Conservation (phyloP, 2,113 vertebrate species). For the Heterotis niloticus region DNA sequence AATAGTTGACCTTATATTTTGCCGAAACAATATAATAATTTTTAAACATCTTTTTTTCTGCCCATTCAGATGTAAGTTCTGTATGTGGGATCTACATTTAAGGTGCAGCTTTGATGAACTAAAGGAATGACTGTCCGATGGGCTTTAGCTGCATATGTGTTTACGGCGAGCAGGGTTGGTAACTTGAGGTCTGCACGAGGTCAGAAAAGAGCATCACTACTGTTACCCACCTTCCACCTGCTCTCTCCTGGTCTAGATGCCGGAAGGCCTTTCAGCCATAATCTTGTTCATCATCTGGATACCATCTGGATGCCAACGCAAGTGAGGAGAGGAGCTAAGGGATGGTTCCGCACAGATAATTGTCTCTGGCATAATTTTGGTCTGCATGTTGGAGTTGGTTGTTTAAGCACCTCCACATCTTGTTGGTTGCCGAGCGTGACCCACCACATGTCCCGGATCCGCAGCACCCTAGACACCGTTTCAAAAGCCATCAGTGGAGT, state of each 20-base stretch:
- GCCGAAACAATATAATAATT: too few relatives aligned
- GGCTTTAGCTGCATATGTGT: conserved; percentile 65
- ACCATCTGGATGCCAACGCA: conserved; percentile 46
- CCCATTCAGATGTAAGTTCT: conserved; percentile 31
- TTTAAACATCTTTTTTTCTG: neutral
- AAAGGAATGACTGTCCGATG: conserved; percentile 77
- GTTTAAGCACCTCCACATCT: conserved; percentile 72
- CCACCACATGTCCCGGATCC: conserved; percentile 83
- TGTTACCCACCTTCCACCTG: conserved; percentile 33
- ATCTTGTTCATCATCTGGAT: conserved; percentile 40
- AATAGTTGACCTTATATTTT: neutral
- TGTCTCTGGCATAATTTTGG: conserved; percentile 50
- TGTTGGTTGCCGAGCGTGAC: conserved; percentile 70
- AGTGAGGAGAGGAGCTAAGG: conserved; percentile 53
- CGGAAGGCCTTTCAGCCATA: conserved; percentile 35
- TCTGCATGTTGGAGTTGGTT: conserved; percentile 62
- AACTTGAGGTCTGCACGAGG: conserved; percentile 63
- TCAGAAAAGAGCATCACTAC: conserved; percentile 52
- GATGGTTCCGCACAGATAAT: conserved; percentile 54
- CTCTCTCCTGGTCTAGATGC: conserved; percentile 59
- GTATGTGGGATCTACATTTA: conserved; percentile 13
- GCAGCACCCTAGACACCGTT: conserved; percentile 79
- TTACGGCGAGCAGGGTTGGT: conserved; percentile 65
- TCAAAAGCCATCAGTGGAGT: conserved; percentile 84
- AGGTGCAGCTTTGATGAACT: conserved; percentile 33